A percentile compares a stretch with the other conserved stretches of the same genome.
Conservation (phyloP, 2,888 invertebrate species). For the Pocota personata region DNA sequence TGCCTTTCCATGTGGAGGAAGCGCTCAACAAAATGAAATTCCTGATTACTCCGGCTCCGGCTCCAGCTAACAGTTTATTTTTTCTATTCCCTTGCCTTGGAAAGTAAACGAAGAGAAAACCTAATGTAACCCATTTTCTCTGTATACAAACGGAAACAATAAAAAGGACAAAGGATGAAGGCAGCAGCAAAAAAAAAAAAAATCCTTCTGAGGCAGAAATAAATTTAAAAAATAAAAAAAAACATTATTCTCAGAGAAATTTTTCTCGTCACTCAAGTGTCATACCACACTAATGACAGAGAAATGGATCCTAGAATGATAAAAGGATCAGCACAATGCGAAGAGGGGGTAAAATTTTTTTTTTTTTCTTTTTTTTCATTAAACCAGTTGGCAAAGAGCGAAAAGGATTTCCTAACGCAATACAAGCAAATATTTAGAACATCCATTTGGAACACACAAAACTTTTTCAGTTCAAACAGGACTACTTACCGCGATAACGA, state of each 20-base stretch:
- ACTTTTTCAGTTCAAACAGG: constrained; percentile 48
- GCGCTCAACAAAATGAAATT: constrained; percentile 37
- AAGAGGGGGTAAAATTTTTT: background rate
- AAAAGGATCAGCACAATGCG: constrained; percentile 51
- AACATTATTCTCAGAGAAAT: background rate
- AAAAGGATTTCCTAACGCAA: constrained; percentile 28
- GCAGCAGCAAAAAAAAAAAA: background rate
- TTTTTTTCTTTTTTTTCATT: background rate
- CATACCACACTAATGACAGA: constrained; percentile 72
- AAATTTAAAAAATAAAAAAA: background rate
- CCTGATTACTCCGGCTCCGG: constrained; percentile 9
- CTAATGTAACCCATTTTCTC: constrained; percentile 66
- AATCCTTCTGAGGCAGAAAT: background rate
- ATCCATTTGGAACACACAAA: background rate
- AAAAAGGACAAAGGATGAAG: constrained; percentile 25
- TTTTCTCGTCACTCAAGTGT: constrained; percentile 66
- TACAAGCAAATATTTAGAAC: constrained; percentile 7
- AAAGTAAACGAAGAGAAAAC: constrained; percentile 28
- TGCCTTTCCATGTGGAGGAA: constrained; percentile 7
- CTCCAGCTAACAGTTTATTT: background rate
- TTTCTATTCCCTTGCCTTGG: background rate
- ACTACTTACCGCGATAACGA: constrained; percentile 28
- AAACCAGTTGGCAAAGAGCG: constrained; percentile 23
- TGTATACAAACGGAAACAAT: constrained; percentile 42
- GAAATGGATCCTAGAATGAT: constrained; percentile 54